These are phyloP conservation scores for Anthrax anthrax DNA, from an alignment of 2,888 invertebrate species.

Conservation along the genomic window DNA sequence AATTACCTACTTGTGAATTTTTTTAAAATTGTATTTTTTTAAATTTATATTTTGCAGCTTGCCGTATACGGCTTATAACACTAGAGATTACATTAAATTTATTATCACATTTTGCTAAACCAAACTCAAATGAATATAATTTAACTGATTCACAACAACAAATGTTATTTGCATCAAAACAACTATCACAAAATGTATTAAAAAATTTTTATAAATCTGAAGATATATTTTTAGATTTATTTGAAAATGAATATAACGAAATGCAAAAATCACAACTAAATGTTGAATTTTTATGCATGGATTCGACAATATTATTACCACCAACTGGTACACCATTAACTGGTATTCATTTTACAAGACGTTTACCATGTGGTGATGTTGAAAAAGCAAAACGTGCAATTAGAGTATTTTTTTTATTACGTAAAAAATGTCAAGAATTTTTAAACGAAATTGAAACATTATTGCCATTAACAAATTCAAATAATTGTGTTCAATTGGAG, in stretches of 20 bases:
- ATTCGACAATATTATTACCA: constrained; percentile 84
- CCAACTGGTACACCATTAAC: constrained; percentile 94
- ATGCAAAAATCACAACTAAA: constrained; percentile 74
- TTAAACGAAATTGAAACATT: constrained; percentile 72
- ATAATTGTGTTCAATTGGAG: constrained; percentile 80
- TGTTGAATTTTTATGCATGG: constrained; percentile 94
- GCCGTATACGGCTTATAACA: constrained; percentile 81
- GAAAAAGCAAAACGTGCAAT: constrained; percentile 80
- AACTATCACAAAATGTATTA: constrained; percentile 70
- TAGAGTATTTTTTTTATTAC: constrained; percentile 78
- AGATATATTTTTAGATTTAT: constrained; percentile 96
- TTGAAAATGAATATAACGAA: constrained; percentile 94
- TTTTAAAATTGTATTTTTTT: too few relatives aligned
- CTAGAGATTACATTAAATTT: constrained; percentile 77
- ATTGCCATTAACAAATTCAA: constrained; percentile 77
- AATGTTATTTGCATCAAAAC: constrained; percentile 54
- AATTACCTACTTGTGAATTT: too few relatives aligned
- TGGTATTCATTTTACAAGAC: constrained; percentile 83
- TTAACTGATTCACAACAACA: constrained; percentile 37
- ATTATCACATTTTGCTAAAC: constrained; percentile 48
- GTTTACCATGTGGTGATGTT: constrained; percentile 92
- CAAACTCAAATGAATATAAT: constrained; percentile 19
- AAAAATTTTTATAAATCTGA: constrained; percentile 93
- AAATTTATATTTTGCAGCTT: constrained; percentile 40
- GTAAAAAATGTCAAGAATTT: constrained; percentile 64